Base-by-base conservation (phyloP, 2,888 invertebrate species). In the Acanthococcus lagerstroemiae region DNA sequence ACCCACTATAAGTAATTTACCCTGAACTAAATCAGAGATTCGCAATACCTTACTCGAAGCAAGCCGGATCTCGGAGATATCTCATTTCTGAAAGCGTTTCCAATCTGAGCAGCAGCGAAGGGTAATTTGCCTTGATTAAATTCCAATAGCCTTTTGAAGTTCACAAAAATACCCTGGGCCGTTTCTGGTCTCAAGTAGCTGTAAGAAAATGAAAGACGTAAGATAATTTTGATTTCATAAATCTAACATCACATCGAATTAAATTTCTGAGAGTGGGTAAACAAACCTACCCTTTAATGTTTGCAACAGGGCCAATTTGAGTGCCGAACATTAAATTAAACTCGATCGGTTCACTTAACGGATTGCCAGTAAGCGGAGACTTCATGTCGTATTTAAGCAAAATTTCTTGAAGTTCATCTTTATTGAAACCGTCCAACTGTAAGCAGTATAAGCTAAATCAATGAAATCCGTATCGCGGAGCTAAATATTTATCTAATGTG, bases 241-340 rank as follows among this genome's bases (percentile, higher is more conserved):
- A 45, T 54, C n/a, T n/a, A n/a, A n/a, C 4, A 50, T 21, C 30
- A 12, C 12, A 7, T 19, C 3, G 17, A 55, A 24, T 4, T 15
- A 21, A 55, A 9, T 26, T 15, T 44, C 52, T 46, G 21, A 21
- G 1, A 45, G 37, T 45, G 12, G 17, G 45, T 27, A 66, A 37
- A 52, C 24, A 22, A 45, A 54, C 21, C 5, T 75, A 84, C 79
- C 93, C 95, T 79, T 95, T 95, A 1, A 95, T 82, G 66, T 91
- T 79, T 0, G 97, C 97, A 68, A 96, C 89, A 1, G 99, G 99
- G 21, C 99, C 99, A 74, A 99, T 99, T 76, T 90, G 90, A 0
- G 96, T 97, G 66, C 87, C 90, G 78, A 99, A 99, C 99, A 99
- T 99, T 24, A 99, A 83, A 78, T 99, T 99, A 76, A 99, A 99